Evolutionary conservation across 2,888 invertebrate genomes (phyloP).

Genomic region (Kryphioiulus occultus): DNA sequence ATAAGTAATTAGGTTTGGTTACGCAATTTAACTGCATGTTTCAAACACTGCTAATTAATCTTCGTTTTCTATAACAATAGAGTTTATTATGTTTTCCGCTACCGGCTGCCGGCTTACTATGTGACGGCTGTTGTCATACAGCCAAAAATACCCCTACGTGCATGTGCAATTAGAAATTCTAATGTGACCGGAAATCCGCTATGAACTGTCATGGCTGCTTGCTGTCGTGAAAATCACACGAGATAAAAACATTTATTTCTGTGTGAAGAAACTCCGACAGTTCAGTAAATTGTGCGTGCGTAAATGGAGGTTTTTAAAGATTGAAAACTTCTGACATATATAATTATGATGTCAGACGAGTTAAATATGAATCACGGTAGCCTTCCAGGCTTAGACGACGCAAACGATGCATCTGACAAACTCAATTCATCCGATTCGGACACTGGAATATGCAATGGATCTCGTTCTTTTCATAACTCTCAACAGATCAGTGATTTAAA

Average conservation of each 20-base stretch:
- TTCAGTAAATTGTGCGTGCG: background rate
- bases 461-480: background rate
- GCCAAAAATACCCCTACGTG: background rate
- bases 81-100: no score
- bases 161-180: background rate
- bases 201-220: background rate
- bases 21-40: no score
- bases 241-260: no score
- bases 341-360: background rate
- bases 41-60: no score
- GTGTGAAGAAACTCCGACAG: background rate
- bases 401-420: slow-evolving; percentile 22
- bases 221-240: background rate
- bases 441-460: background rate
- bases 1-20: no score
- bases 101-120: background rate
- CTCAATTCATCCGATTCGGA: background rate
- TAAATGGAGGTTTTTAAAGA: background rate
- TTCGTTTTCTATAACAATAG: no score
- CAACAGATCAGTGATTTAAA: background rate
- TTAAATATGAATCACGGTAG: background rate
- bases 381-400: background rate
- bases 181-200: background rate
- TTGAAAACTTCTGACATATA: background rate
- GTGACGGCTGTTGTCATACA: background rate